These are phyloP conservation scores for Anthoscopus minutus DNA, from an alignment of 2,113 vertebrate species.

Conservation along the genomic window DNA sequence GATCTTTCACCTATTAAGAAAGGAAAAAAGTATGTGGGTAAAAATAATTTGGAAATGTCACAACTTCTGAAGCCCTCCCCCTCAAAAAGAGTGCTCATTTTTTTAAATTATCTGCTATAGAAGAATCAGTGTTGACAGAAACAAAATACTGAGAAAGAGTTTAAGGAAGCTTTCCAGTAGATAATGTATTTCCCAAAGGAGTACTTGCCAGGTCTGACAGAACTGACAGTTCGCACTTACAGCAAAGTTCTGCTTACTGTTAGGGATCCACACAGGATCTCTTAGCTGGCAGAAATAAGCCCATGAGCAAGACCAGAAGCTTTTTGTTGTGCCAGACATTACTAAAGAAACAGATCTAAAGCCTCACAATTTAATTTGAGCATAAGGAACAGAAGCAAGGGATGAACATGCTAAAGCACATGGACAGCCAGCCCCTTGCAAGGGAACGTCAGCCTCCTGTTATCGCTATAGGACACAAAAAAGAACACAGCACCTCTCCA, in stretches of 20 bases:
- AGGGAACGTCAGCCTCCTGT: background rate
- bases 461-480: too few relatives aligned
- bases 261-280: background rate
- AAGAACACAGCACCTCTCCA: too few relatives aligned
- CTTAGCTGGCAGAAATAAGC: background rate
- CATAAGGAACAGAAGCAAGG: background rate
- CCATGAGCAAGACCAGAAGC: background rate
- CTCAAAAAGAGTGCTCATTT: accelerated
- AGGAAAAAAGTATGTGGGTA: background rate
- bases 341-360: background rate
- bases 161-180: background rate
- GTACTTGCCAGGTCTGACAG: background rate
- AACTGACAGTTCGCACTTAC: background rate
- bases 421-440: background rate
- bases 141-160: background rate
- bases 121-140: background rate
- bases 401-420: background rate
- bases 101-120: background rate
- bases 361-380: background rate
- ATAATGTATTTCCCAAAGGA: background rate
- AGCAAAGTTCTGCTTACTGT: background rate
- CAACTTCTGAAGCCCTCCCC: background rate
- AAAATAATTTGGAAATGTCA: background rate
- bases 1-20: background rate
- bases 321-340: background rate